Evolutionary conservation across 2,113 vertebrate species (phyloP).

Genomic region (Crotalus tigris): DNA sequence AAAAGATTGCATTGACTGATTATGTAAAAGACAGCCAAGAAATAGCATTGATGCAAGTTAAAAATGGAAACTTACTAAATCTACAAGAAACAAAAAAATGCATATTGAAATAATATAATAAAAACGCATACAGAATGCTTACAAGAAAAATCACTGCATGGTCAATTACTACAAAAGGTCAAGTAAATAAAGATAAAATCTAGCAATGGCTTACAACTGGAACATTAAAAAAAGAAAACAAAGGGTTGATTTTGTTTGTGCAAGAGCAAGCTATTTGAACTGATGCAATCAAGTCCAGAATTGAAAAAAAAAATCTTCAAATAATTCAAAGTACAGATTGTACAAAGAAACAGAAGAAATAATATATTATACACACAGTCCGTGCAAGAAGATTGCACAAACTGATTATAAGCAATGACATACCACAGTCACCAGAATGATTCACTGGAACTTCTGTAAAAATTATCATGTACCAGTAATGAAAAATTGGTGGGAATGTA

Average conservation of each 20-base stretch:
- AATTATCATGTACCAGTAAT: neutral
- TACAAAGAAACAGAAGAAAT: too few relatives aligned
- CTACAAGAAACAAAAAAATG: neutral
- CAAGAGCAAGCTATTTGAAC: neutral
- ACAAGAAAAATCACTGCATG: neutral
- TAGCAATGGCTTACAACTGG: neutral
- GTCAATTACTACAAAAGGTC: neutral
- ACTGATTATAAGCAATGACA: too few relatives aligned
- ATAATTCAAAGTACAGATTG: too few relatives aligned
- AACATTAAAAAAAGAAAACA: neutral
- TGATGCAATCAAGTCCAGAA: too few relatives aligned
- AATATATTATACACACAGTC: too few relatives aligned
- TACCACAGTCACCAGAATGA: too few relatives aligned
- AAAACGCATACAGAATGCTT: neutral
- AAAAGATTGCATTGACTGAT: neutral
- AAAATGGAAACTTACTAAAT: neutral
- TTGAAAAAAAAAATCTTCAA: too few relatives aligned
- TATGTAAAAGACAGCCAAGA: neutral
- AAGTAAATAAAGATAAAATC: neutral
- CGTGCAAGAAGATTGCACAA: too few relatives aligned
- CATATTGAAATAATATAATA: neutral
- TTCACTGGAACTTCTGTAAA: too few relatives aligned
- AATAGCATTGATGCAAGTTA: neutral
- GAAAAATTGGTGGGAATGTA: neutral
- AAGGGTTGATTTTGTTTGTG: neutral